Evolutionary conservation across 2,797 vertebrate species (phyloP).

Genomic region (Hemibagrus guttatus): DNA sequence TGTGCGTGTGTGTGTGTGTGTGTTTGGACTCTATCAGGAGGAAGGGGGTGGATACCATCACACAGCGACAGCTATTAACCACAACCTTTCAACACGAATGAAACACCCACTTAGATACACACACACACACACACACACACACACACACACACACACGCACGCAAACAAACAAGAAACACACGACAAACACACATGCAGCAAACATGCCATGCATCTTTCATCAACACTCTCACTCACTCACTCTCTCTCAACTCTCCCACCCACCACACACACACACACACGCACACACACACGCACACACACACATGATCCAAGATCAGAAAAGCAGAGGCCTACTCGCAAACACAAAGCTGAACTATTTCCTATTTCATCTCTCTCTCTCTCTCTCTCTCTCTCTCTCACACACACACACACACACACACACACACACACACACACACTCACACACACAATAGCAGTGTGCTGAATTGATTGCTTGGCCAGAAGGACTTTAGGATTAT

Average conservation of each 20-base stretch:
- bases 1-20: conserved; percentile 26
- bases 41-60: conserved; percentile 46
- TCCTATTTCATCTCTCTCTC: background rate
- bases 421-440: conserved; percentile 35
- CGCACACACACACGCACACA: conserved; percentile 21
- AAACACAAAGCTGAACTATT: background rate
- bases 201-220: conserved; percentile 11
- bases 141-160: background rate
- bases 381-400: background rate
- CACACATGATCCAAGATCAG: background rate
- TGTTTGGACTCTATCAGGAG: conserved; percentile 46
- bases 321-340: background rate
- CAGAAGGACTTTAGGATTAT: conserved; percentile 53
- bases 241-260: background rate
- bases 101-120: conserved; percentile 30
- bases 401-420: background rate
- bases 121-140: background rate
- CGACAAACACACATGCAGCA: background rate
- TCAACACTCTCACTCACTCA: conserved; percentile 27
- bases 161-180: background rate
- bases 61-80: conserved; percentile 46
- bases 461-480: conserved; percentile 49
- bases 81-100: conserved; percentile 48
- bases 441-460: conserved; percentile 40
- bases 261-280: conserved; percentile 32